Evolutionary conservation across 2,888 invertebrate species (phyloP).

Genomic region (Eupithecia abbreviata): DNA sequence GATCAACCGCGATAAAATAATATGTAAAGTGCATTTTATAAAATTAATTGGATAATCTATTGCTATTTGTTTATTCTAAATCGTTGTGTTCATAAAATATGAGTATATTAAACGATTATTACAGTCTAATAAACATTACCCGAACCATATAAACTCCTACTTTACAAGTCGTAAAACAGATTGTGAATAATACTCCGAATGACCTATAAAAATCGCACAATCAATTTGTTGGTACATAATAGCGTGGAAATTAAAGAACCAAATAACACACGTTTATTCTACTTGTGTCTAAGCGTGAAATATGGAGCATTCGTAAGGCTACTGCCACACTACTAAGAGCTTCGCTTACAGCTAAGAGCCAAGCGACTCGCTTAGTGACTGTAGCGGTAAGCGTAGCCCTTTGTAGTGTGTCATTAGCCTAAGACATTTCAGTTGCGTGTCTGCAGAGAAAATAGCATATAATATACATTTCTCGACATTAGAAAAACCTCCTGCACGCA

Average conservation of each 20-base stretch:
- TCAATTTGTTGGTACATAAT: conserved; percentile 54
- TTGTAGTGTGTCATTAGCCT: no score
- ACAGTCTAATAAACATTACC: conserved; percentile 31
- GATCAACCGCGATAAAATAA: not conserved
- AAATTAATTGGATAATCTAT: not conserved
- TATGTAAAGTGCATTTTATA: not conserved
- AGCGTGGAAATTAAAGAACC: conserved; percentile 45
- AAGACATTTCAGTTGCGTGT: no score
- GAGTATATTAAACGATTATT: conserved; percentile 24
- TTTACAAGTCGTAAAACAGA: conserved; percentile 50
- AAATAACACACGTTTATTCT: not conserved
- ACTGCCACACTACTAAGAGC: no score
- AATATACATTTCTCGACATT: no score
- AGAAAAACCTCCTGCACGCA: not conserved
- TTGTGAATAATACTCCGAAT: conserved; percentile 47
- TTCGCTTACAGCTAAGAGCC: no score
- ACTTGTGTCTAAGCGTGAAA: no score
- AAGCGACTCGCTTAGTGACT: no score
- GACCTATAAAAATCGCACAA: conserved; percentile 50
- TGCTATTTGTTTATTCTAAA: conserved; percentile 1
- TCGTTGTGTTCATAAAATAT: not conserved
- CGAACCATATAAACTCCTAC: conserved; percentile 45
- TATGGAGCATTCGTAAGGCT: no score
- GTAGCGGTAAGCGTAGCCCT: no score
- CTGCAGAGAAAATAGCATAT: no score